phyloP scores from a whole-genome alignment of 1,140 invertebrate genomes.

The Oedothorax gibbosus region DNA sequence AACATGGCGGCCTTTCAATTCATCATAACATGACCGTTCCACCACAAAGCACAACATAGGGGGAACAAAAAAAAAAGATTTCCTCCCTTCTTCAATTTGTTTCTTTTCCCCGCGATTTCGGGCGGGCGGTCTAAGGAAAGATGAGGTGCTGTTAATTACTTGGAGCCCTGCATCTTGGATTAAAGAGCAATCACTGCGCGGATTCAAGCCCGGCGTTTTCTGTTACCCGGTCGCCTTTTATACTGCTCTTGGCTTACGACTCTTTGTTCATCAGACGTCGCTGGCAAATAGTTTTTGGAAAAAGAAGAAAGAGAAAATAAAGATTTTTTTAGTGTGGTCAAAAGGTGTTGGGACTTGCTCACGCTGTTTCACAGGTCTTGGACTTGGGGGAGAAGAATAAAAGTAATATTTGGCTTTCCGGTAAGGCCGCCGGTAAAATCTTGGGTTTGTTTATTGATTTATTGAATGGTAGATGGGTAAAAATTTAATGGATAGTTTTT shows the following conservation, averaged over 20 bases:
- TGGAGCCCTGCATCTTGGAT: slow-evolving; percentile 39
- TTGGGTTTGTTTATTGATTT: no score
- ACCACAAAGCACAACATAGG: slow-evolving; percentile 25
- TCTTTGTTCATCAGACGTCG: slow-evolving; percentile 14
- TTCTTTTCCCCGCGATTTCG: slow-evolving; percentile 45
- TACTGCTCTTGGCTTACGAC: slow-evolving; percentile 39
- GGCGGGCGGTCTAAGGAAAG: slow-evolving; percentile 45
- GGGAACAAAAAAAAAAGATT: slow-evolving; percentile 27
- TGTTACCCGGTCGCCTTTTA: slow-evolving; percentile 36
- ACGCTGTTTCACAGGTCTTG: not conserved
- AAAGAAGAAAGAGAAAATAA: slow-evolving; percentile 12
- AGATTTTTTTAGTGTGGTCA: slow-evolving; percentile 17
- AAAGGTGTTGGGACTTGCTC: slow-evolving; percentile 30
- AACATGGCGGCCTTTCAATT: slow-evolving; percentile 32
- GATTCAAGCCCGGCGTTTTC: slow-evolving; percentile 35
- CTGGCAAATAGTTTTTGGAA: slow-evolving; percentile 25
- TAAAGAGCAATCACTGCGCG: slow-evolving; percentile 55
- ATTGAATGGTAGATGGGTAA: no score
- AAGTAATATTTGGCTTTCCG: no score
- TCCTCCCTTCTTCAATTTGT: slow-evolving; percentile 48
- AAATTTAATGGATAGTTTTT: no score
- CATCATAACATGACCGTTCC: slow-evolving; percentile 50
- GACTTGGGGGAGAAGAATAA: not conserved
- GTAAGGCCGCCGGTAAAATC: no score
- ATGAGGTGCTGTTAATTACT: slow-evolving; percentile 58